A percentile compares a stretch with the other conserved stretches of the same genome.
phyloP scores from a whole-genome alignment of 30 jellyfish, hydroid and myxozoan genomes.

The Sanderia malayensis region DNA sequence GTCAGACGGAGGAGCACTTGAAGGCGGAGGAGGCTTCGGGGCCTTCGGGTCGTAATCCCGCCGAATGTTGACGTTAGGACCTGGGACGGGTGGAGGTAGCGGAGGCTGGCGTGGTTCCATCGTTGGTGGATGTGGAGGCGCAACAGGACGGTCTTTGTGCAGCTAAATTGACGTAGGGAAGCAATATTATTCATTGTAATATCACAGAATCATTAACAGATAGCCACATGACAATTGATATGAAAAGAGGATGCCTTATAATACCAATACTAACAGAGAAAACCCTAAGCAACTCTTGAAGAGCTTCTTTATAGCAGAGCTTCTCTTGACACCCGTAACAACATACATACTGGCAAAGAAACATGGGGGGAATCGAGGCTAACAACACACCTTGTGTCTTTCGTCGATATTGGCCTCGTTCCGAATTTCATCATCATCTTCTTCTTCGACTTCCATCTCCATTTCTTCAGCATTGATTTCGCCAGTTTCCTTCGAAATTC shows the following conservation, averaged over 20 bases:
- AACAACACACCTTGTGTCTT: not conserved
- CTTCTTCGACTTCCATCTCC: constrained; percentile 97
- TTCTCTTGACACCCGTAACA: no score
- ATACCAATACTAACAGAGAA: no score
- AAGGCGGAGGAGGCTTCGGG: constrained; percentile 79
- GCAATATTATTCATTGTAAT: no score
- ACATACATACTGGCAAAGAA: no score
- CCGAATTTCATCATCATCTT: constrained; percentile 54
- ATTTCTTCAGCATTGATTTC: constrained; percentile 92
- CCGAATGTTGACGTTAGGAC: constrained; percentile 87
- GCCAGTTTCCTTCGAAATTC: constrained; percentile 65
- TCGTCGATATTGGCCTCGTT: constrained; percentile 30
- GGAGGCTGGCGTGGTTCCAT: constrained; percentile 60
- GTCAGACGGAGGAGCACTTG: constrained; percentile 83
- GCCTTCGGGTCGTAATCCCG: constrained; percentile 92
- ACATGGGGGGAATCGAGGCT: no score
- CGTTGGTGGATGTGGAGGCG: constrained; percentile 60
- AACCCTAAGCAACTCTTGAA: no score
- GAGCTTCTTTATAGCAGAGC: no score
- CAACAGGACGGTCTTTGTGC: constrained; percentile 43
- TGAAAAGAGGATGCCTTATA: no score
- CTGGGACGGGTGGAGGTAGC: constrained; percentile 90
- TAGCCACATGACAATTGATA: no score
- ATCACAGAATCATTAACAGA: no score
- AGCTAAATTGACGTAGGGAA: no score